A percentile compares a stretch with the other conserved stretches of the same genome.
Evolutionary conservation across 2,797 vertebrate species (phyloP).

Genomic region (Oreochromis mossambicus): DNA sequence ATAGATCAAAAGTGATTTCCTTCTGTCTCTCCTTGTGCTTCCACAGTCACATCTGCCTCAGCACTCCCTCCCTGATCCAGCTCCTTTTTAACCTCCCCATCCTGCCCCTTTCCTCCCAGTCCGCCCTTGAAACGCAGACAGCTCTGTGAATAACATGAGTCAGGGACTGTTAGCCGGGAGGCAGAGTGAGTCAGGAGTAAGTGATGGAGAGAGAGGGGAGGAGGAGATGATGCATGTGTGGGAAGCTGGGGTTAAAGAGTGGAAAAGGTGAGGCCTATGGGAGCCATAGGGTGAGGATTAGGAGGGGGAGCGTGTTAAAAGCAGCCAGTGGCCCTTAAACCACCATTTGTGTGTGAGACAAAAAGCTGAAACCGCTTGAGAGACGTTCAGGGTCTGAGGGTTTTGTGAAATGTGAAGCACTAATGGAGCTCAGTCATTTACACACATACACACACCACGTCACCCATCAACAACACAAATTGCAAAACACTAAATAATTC

Average conservation of each 20-base stretch:
- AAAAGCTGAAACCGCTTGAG: not conserved
- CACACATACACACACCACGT: not conserved
- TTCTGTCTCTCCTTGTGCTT: not conserved
- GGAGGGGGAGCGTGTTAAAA: slow-evolving; percentile 3
- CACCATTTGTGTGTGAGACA: not conserved
- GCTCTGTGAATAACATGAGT: slow-evolving; percentile 64
- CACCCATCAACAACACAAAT: slow-evolving; percentile 13
- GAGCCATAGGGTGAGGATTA: not conserved
- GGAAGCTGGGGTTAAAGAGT: not conserved
- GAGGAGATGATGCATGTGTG: not conserved
- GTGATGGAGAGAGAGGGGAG: slow-evolving; percentile 2
- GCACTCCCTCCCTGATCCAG: not conserved
- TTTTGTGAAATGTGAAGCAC: not conserved
- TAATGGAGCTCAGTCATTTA: not conserved
- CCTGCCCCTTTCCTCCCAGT: slow-evolving; percentile 1
- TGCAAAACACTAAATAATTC: slow-evolving; percentile 56
- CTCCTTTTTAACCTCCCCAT: not conserved
- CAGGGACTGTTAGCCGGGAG: slow-evolving; percentile 55
- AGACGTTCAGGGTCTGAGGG: not conserved
- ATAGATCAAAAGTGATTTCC: slow-evolving; percentile 9
- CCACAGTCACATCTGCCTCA: not conserved
- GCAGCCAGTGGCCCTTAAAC: slow-evolving; percentile 2
- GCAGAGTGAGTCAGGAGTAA: slow-evolving; percentile 52
- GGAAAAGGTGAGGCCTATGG: slow-evolving; percentile 13
- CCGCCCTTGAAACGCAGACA: slow-evolving; percentile 56